Evolutionary conservation across 2,888 invertebrate genomes (phyloP).

Genomic region (Zaprionus bogoriensis): DNA sequence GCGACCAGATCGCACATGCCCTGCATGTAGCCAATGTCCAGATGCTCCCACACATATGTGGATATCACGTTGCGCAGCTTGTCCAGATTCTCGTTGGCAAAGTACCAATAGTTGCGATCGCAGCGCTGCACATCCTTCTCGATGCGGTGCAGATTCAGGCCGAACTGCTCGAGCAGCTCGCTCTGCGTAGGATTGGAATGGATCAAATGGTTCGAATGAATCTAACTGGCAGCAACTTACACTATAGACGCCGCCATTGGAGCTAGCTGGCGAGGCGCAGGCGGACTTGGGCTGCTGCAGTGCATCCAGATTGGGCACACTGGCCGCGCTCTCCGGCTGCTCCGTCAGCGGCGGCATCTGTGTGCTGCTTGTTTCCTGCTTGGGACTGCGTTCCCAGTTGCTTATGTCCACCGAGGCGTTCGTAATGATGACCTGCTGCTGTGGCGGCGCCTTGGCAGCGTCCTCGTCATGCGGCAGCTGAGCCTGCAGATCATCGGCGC

Average conservation of each 20-base stretch:
- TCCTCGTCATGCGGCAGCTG: constrained; percentile 60
- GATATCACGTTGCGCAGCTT: constrained; percentile 97
- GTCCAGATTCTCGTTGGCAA: constrained; percentile 93
- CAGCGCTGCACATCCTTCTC: constrained; percentile 98
- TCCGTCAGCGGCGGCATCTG: constrained; percentile 86
- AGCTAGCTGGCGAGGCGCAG: constrained; percentile 93
- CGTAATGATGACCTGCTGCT: constrained; percentile 88
- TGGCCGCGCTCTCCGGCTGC: constrained; percentile 78
- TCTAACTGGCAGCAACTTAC: constrained; percentile 84
- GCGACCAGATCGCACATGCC: constrained; percentile 99
- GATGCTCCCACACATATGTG: constrained; percentile 95
- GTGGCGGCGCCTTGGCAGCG: constrained; percentile 44
- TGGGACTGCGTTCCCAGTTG: constrained; percentile 82
- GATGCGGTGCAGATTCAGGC: constrained; percentile 95
- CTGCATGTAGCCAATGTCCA: constrained; percentile 97
- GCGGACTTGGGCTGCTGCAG: constrained; percentile 84
- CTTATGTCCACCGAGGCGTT: constrained; percentile 88
- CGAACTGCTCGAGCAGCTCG: constrained; percentile 92
- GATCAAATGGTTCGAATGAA: not conserved
- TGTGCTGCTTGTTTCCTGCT: constrained; percentile 81
- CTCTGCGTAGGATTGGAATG: constrained; percentile 84
- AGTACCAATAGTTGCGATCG: constrained; percentile 97
- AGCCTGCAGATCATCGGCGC: constrained; percentile 84
- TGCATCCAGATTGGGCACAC: constrained; percentile 65
- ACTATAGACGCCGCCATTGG: constrained; percentile 94